Conservation (phyloP, 1,140 invertebrate species). For the Bombus ignitus region DNA sequence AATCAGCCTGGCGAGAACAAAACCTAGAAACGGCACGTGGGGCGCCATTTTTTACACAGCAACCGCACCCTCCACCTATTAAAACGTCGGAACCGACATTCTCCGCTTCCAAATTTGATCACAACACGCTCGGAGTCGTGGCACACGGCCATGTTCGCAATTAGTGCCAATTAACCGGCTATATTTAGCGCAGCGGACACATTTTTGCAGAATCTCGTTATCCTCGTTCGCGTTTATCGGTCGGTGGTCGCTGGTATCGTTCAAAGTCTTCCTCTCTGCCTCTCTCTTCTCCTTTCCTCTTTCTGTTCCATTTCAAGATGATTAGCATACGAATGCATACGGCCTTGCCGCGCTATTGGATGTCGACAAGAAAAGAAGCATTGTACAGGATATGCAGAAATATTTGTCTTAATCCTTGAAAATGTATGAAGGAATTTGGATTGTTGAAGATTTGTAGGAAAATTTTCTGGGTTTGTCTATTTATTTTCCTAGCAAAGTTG, state of each 20-base stretch:
- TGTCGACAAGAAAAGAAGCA: constrained; percentile 50
- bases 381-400: not conserved
- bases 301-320: constrained; percentile 37
- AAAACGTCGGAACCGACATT: not conserved
- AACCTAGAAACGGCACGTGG: not conserved
- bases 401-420: not conserved
- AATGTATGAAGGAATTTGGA: not conserved
- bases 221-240: constrained; percentile 66
- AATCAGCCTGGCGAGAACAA: not conserved
- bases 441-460: not conserved
- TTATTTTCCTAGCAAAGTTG: no score
- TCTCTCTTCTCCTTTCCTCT: constrained; percentile 50
- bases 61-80: not conserved
- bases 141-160: constrained; percentile 14
- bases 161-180: constrained; percentile 41
- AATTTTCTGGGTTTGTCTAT: no score
- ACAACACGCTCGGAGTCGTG: not conserved
- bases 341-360: constrained; percentile 74
- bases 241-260: constrained; percentile 49
- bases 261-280: constrained; percentile 58
- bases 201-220: constrained; percentile 59
- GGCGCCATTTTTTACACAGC: not conserved
- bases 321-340: constrained; percentile 79
- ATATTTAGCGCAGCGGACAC: constrained; percentile 12
- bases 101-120: constrained; percentile 8